Conservation (phyloP, 1,140 invertebrate species). For the Drosophila sturtevanti region DNA sequence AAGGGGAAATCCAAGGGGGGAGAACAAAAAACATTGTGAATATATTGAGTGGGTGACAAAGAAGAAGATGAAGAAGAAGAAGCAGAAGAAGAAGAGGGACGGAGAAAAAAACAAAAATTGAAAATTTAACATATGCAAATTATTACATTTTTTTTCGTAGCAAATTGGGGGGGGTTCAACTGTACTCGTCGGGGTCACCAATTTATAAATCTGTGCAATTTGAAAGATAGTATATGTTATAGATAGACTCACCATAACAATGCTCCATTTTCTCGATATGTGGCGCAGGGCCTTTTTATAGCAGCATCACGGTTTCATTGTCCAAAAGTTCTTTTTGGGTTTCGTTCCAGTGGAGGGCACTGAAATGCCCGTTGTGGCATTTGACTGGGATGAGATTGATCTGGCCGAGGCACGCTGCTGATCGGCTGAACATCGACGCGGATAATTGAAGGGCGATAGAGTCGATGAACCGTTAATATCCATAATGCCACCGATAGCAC, state of each 20-base stretch:
- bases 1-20: conserved; percentile 17
- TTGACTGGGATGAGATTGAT: conserved; percentile 39
- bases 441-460: conserved; percentile 69
- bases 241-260: conserved; percentile 74
- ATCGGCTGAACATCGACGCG: conserved; percentile 67
- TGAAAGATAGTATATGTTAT: too few species aligned
- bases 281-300: conserved; percentile 77
- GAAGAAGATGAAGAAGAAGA: background rate
- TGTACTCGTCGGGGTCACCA: background rate
- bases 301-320: conserved; percentile 82
- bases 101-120: too few species aligned
- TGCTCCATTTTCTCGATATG: conserved; percentile 78
- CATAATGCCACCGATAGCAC: conserved; percentile 14
- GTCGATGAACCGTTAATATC: conserved; percentile 18
- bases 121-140: too few species aligned
- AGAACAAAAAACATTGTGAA: background rate
- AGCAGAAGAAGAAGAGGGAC: background rate
- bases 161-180: too few species aligned
- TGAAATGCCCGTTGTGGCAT: conserved; percentile 13
- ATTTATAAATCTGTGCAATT: too few species aligned
- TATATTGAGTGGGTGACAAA: background rate
- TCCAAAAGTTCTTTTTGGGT: conserved; percentile 81
- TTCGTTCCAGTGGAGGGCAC: conserved; percentile 68
- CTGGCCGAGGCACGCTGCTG: conserved; percentile 65
- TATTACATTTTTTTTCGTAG: background rate